Evolutionary conservation across 2,797 vertebrate genomes (phyloP).

Genomic region (Buphagus erythrorhynchus): DNA sequence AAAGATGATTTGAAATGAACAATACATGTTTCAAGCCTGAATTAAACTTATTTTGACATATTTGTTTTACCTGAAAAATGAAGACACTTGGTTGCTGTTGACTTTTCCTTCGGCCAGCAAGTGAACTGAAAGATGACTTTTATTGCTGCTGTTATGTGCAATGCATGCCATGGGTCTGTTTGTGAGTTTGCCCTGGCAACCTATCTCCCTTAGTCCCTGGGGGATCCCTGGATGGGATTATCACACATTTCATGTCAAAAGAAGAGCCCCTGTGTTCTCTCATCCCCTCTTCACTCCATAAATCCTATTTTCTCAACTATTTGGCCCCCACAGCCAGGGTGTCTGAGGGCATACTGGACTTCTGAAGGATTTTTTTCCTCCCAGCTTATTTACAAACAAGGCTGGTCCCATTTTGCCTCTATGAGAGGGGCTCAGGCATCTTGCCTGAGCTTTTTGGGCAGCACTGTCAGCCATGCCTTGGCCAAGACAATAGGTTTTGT

Average conservation of each 20-base stretch:
- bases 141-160: fast-evolving
- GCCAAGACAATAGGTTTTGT: neutral
- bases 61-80: neutral
- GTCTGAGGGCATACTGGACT: neutral
- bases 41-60: neutral
- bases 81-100: neutral
- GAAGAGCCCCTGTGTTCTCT: neutral
- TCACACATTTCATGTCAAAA: neutral
- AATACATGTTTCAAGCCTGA: neutral
- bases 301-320: neutral
- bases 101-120: neutral
- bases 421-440: neutral
- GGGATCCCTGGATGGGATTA: neutral
- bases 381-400: neutral
- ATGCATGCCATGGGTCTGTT: neutral
- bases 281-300: neutral
- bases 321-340: neutral
- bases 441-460: neutral
- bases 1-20: neutral
- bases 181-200: neutral
- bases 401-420: neutral
- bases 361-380: neutral
- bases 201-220: neutral
- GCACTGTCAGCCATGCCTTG: fast-evolving
- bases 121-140: neutral